Evolutionary conservation across 2,888 invertebrate genomes (phyloP), one percentile per base, ranked within the genome.

Genomic region (Balanococcus diminutus): DNA sequence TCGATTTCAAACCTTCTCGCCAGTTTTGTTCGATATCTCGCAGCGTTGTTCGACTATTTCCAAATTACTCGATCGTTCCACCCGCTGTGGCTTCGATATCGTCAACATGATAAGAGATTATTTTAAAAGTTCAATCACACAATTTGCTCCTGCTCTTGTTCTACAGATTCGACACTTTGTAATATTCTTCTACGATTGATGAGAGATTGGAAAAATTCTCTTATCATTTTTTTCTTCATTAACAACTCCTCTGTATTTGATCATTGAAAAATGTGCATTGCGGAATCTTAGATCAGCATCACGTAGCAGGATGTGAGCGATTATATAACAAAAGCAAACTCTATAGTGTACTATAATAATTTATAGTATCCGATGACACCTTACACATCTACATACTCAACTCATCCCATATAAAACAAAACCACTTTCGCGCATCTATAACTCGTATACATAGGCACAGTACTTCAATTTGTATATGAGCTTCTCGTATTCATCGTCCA

Each of bases 361-460:
- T 51, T 51, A 51, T 51, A 51, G 51, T 51, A 51, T 51, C 51
- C 51, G 61, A 67, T 28, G 61, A 67, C 61, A 67, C 61, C 61
- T 67, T 67, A 28, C 61, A 14, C n/a, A n/a, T n/a, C n/a, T n/a
- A n/a, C n/a, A n/a, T n/a, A n/a, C n/a, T n/a, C n/a, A n/a, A n/a
- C 28, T 67, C 28, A 51, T 51, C 51, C 51, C 51, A 51, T 51
- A 51, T 51, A 19, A 3, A 51, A 51, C 28, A 28, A 28, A 67
- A 67, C 61, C 61, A 67, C 61, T 67, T 67, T 67, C 61, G 61
- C 61, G 51, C 61, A 67, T 67, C 61, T 67, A 67, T n/a, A n/a
- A n/a, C n/a, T n/a, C n/a, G n/a, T n/a, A n/a, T n/a, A n/a, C n/a
- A n/a, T n/a, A n/a, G n/a, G n/a, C n/a, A n/a, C n/a, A n/a, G n/a